phyloP scores from a whole-genome alignment of 2,888 invertebrate genomes.

The Physocephala rufipes region DNA sequence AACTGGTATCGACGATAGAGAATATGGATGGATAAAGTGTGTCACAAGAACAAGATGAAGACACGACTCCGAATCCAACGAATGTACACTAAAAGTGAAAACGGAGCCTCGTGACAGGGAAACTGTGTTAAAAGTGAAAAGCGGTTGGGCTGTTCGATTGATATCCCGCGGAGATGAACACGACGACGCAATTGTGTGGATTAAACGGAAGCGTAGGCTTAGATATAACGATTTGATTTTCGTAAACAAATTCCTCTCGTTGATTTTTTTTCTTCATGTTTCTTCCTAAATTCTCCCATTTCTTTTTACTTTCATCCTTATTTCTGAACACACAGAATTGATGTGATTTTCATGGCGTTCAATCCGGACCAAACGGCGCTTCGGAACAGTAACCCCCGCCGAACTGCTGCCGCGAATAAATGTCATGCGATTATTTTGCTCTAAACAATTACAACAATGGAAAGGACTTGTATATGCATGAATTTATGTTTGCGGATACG shows the following conservation, averaged over 20 bases:
- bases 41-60: background rate
- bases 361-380: background rate
- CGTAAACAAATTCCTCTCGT: no score
- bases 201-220: background rate
- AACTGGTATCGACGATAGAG: background rate
- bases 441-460: slow-evolving; percentile 29
- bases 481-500: background rate
- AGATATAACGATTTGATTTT: background rate
- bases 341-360: background rate
- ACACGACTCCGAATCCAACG: background rate
- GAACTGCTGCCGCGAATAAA: no score
- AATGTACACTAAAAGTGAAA: slow-evolving; percentile 5
- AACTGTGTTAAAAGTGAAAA: background rate
- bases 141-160: background rate
- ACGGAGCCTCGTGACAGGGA: background rate
- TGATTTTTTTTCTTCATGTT: no score
- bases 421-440: no score
- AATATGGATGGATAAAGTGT: background rate
- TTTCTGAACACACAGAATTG: background rate
- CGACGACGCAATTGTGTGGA: background rate
- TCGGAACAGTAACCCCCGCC: slow-evolving; percentile 7
- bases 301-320: no score
- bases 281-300: no score
- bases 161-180: background rate
- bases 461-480: no score